Conservation (phyloP, 2,113 vertebrate species). For the Hystrix cristata region DNA sequence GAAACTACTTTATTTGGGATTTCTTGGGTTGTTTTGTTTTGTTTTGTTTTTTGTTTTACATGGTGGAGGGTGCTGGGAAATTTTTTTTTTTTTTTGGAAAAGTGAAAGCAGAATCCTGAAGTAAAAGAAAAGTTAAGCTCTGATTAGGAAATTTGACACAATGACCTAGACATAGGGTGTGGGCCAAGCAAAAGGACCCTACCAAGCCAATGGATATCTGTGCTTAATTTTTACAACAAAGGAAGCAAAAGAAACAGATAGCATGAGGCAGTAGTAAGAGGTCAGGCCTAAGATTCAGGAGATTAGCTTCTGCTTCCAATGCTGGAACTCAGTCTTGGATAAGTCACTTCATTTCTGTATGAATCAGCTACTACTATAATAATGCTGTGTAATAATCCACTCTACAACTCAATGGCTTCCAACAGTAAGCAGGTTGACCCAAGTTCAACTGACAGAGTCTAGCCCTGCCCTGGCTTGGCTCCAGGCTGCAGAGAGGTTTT, state of each 20-base stretch:
- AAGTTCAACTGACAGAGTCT: neutral
- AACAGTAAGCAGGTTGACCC: neutral
- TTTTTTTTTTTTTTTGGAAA: conserved; percentile 30
- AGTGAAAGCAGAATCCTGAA: conserved; percentile 27
- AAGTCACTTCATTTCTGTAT: neutral
- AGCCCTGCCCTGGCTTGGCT: neutral
- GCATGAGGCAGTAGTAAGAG: neutral
- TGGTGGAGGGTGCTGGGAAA: too few relatives aligned
- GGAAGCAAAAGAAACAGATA: neutral
- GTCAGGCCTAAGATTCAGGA: neutral
- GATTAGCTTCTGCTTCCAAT: neutral
- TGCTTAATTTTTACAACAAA: neutral
- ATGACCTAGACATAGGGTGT: neutral
- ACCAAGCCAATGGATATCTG: neutral
- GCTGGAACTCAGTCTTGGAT: neutral
- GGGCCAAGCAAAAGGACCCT: neutral
- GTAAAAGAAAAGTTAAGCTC: neutral
- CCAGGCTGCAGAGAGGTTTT: neutral
- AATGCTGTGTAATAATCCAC: neutral
- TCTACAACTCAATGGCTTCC: neutral
- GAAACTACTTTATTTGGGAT: neutral
- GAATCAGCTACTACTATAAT: neutral
- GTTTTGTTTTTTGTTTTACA: too few relatives aligned
- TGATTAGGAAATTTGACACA: neutral
- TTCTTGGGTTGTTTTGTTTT: neutral